A percentile compares a stretch with the other conserved stretches of the same genome.
Evolutionary conservation across 2,797 vertebrate genomes (phyloP).

Genomic region (Nannoperca obscura): DNA sequence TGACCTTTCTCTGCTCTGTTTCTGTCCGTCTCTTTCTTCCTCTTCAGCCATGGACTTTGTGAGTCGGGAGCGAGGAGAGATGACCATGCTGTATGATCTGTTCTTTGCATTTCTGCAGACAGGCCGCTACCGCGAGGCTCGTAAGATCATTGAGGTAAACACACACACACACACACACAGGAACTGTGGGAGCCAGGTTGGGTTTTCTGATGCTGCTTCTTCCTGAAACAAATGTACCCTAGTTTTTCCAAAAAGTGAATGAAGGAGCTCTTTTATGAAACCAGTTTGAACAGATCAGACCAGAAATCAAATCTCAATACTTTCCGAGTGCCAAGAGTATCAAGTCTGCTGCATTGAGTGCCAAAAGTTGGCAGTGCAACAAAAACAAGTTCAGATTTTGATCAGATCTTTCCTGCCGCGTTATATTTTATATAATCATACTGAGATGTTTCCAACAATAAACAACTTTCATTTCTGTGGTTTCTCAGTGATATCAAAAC

Average conservation of each 20-base stretch:
- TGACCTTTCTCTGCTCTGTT: constrained; percentile 46
- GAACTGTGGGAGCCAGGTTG: not conserved
- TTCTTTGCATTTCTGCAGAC: constrained; percentile 95
- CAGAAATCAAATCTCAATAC: not conserved
- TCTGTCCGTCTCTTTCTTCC: constrained; percentile 30
- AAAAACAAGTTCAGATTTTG: no score
- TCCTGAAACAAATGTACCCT: not conserved
- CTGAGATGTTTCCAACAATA: not conserved
- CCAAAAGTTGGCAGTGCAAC: not conserved
- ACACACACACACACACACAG: not conserved
- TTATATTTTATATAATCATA: no score
- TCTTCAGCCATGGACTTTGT: constrained; percentile 91
- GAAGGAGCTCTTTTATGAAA: not conserved
- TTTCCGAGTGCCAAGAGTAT: not conserved
- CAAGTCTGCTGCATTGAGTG: not conserved
- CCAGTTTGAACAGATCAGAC: not conserved
- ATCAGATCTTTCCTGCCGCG: no score
- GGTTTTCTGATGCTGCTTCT: not conserved
- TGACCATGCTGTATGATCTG: constrained; percentile 94
- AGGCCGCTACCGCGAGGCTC: constrained; percentile 93
- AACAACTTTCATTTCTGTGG: not conserved
- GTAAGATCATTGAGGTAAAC: constrained; percentile 94
- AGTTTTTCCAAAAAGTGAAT: not conserved
- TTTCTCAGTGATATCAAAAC: not conserved
- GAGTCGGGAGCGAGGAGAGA: constrained; percentile 91